These are phyloP conservation scores for Halocynthia roretzi DNA, from an alignment of 23 tunicate species.

Conservation along the genomic window DNA sequence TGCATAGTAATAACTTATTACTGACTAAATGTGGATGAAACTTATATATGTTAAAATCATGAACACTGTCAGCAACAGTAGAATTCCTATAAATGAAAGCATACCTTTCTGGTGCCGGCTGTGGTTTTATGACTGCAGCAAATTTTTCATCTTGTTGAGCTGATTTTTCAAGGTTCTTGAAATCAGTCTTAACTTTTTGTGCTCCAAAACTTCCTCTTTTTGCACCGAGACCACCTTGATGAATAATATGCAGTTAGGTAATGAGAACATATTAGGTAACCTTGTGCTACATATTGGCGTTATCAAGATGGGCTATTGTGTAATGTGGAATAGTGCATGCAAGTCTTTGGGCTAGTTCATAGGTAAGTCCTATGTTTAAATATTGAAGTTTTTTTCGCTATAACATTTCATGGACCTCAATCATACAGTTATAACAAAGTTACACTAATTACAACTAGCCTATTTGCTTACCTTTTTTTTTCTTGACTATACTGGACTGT, in stretches of 20 bases:
- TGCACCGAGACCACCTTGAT: constrained; percentile 31
- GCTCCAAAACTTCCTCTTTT: constrained; percentile 88
- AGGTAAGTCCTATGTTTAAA: neutral
- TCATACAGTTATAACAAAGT: too few species aligned
- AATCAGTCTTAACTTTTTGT: constrained; percentile 69
- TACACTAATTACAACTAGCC: too few species aligned
- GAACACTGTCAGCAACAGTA: too few species aligned
- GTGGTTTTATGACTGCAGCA: constrained; percentile 10
- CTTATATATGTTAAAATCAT: neutral
- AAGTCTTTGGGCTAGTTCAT: too few species aligned
- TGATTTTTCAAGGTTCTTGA: constrained; percentile 42
- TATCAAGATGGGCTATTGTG: neutral
- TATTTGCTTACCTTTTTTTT: constrained; percentile 38
- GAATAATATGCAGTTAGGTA: too few species aligned
- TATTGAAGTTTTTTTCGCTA: neutral
- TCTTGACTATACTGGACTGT: constrained; percentile 33
- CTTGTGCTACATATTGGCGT: neutral
- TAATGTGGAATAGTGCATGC: too few species aligned
- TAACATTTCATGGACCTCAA: neutral
- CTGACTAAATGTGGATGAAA: neutral
- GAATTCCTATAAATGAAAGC: too few species aligned
- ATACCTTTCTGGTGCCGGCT: neutral
- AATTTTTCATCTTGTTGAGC: constrained; percentile 45
- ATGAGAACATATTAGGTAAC: too few species aligned
- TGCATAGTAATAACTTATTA: too few species aligned